Evolutionary conservation across 2,888 invertebrate genomes (phyloP), one percentile per base, ranked within the genome.

Genomic region (Oasisia sp.): DNA sequence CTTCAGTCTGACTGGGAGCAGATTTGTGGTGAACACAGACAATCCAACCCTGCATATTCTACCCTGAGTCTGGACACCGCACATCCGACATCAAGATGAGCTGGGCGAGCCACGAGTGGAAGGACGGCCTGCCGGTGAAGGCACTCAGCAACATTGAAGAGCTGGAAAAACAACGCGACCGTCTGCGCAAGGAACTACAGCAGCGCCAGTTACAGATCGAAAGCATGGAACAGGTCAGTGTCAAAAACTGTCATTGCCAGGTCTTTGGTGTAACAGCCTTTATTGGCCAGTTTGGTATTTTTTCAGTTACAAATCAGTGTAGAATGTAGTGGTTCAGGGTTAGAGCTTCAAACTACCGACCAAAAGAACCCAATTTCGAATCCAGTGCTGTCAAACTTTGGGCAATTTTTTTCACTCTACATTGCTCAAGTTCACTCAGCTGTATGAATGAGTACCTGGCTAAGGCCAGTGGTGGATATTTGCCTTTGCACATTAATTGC

Each of bases 61-160:
- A 27, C 74, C 74, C 74, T 74, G n/a, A 27, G 7, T 27, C 14
- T 27, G 74, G 74, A 27, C 74, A 74, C 74, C 27, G 27, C 74
- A 19, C n/a, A n/a, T 19, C 7, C 74, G 9, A 14, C 74, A 27
- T 7, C 27, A 74, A 19, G 74, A 96, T 96, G 96, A 96, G 95
- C 93, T 96, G 96, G 96, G 95, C 94, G 44, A 94, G 94, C 56
- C 95, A 95, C 91, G 96, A 95, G 92, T 96, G 96, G 96, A 96
- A 96, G 94, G 95, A 95, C 93, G 95, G 95, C 32, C 94, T 96
- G 93, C 95, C 95, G 32, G 94, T 94, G 91, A 93, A 94, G 92
- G 95, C 95, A 5, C 93, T 95, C 2, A 95, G 95, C 93, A 95
- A 95, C 92, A 94, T 96, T 58, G 94, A 94, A 90, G 95, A 95